These are phyloP conservation scores for Spicauda simplicius DNA, from an alignment of 2,888 invertebrate genomes.

Conservation along the genomic window DNA sequence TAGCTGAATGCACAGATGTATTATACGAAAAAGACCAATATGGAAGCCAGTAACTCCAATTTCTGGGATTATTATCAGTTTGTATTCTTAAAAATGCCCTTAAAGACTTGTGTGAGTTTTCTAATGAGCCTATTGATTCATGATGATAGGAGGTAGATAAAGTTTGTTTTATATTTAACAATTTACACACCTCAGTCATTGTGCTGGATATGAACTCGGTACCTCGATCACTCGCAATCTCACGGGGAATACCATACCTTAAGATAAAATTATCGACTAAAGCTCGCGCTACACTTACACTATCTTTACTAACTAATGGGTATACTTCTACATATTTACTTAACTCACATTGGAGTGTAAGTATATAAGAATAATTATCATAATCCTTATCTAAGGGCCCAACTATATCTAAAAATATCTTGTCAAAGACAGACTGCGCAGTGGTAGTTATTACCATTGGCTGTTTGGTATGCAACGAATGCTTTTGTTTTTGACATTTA, in stretches of 20 bases:
- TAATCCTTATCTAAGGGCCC: conserved; percentile 35
- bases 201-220: conserved; percentile 24
- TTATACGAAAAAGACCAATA: no score
- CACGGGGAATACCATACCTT: conserved; percentile 21
- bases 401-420: conserved; percentile 37
- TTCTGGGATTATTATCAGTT: conserved; percentile 3
- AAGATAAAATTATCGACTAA: conserved; percentile 27
- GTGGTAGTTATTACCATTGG: conserved; percentile 36
- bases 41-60: conserved; percentile 41
- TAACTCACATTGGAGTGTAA: neutral
- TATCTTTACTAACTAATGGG: neutral
- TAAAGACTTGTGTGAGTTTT: conserved; percentile 35
- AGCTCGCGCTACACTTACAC: neutral
- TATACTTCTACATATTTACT: neutral
- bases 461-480: conserved; percentile 18
- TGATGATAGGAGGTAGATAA: conserved; percentile 39
- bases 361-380: conserved; percentile 29
- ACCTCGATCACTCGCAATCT: no score
- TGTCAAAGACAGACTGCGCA: conserved; percentile 35
- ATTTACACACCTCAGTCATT: conserved; percentile 27
- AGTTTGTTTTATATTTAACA: no score
- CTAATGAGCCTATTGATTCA: conserved; percentile 38
- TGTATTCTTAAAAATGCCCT: conserved; percentile 10
- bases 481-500: conserved; percentile 37
- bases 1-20: conserved; percentile 41